Evolutionary conservation across 1,140 invertebrate genomes (phyloP), one percentile per base, ranked within the genome.

Genomic region (Diabrotica virgifera): DNA sequence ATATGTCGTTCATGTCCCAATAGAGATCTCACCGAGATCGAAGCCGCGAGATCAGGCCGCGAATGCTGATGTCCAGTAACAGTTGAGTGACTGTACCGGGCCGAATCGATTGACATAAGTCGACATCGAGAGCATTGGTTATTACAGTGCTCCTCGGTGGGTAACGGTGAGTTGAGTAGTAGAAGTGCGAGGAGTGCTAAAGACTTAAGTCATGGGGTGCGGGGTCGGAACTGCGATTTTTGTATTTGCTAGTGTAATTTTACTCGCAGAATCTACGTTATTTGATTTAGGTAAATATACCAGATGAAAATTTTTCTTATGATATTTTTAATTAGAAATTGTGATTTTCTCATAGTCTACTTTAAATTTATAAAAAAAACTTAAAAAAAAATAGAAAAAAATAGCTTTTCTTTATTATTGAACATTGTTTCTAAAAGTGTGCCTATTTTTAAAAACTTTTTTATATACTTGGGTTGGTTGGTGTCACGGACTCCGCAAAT

Each of bases 191-290:
- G 59, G 10, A 35, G 50, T 57, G 59, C 10, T 13, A 12, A 51
- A 12, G 36, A 69, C 24, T 24, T 24, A 24, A 24, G 24, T 24
- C 24, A 24, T 69, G 67, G 60, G 50, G 64, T 62, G 60, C 57
- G 61, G 68, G 62, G 50, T 53, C 13, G 46, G 53, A n/a, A 65
- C 59, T 11, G 36, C 54, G 24, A 51, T 54, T 62, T 59, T 66
- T 55, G 35, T 55, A 13, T 8, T 69, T 52, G 56, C 62, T 9
- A 50, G 61, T 37, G 24, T 62, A 11, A 60, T 38, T 51, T 63
- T 66, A 36, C 53, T 69, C n/a, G 59, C 63, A 52, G 68, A 69
- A 36, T 61, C 68, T 46, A 62, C 66, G 46, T 66, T 57, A 10
- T 58, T 69, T 14, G 68, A 69, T 61, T 50, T 59, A 37, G 68